Base-by-base conservation (phyloP, 35 echinoderm and acorn worm genomes). In the Holothuria glaberrima region DNA sequence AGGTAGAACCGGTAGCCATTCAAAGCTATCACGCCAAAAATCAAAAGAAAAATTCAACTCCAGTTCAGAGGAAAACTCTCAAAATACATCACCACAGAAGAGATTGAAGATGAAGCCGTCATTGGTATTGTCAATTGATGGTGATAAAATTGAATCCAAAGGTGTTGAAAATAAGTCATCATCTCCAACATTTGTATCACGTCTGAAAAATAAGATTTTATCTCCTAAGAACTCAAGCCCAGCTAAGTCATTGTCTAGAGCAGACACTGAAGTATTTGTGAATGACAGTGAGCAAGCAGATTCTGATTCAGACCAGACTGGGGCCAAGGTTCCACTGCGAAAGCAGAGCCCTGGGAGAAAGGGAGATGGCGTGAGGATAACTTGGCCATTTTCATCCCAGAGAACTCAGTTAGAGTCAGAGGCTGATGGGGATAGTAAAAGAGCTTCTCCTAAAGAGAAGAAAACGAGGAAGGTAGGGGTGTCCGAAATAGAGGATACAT, bases 151-250 rank as follows among this genome's bases (percentile, higher is more conserved):
- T 5, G 57, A 48, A 58, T 12, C 46, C 26, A 84, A 84, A 84
- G 22, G 52, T 24, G 52, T 54, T 19, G 74, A 78, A 28, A 24
- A 28, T 25, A 84, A 84, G 36, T 28, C 30, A 33, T 60, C 80
- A 10, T 84, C 80, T 61, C 80, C 80, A 17, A 84, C 80, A n/a
- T 36, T 84, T 17, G 58, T 84, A 2, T 3, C 80, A 4, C 80
- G 80, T 30, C 58, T 84, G 31, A 84, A 84, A 63, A 84, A 84
- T 54, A 84, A 36, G 30, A 59, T 84, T 31, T 54, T 84, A 48
- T 84, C 80, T 1, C 80, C 80, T 2, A 84, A 84, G 19, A 84
- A 32, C 34, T 52, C 74, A 52, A 78, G 74, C 57, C 80, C 80
- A 7, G 22, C 57, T 21, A 84, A 21, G 28, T 84, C 59, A 30